Evolutionary conservation across 2,888 invertebrate species (phyloP).

Genomic region (Notocelia uddmanniana): DNA sequence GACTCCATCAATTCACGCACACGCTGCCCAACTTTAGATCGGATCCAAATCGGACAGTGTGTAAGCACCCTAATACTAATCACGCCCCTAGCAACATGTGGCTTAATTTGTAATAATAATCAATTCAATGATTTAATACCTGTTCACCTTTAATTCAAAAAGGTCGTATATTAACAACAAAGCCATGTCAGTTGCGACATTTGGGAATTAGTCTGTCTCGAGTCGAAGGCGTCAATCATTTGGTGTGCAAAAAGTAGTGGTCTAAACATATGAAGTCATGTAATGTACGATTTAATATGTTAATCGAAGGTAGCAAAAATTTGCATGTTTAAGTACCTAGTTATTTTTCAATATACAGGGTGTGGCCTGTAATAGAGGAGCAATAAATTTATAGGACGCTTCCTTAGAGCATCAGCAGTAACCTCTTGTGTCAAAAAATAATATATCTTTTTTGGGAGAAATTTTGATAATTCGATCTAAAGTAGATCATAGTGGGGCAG

Average conservation of each 20-base stretch:
- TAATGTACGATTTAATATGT: slow-evolving; percentile 6
- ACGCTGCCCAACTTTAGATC: not conserved
- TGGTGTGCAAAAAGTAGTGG: slow-evolving; percentile 14
- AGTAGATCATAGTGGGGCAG: too few species aligned
- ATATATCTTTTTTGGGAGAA: too few species aligned
- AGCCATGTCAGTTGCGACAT: not conserved
- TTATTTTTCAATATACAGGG: not conserved
- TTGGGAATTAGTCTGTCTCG: not conserved
- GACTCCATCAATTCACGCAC: not conserved
- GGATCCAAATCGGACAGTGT: not conserved
- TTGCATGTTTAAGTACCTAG: not conserved
- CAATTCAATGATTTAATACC: slow-evolving; percentile 29
- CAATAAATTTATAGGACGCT: too few species aligned
- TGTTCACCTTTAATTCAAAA: not conserved
- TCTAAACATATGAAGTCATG: slow-evolving; percentile 13
- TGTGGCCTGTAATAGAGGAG: too few species aligned
- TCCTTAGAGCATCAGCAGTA: too few species aligned
- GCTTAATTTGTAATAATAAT: slow-evolving; percentile 21
- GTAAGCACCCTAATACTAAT: not conserved
- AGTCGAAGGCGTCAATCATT: slow-evolving; percentile 33
- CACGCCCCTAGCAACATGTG: slow-evolving; percentile 10
- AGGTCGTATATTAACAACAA: not conserved
- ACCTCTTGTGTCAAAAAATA: too few species aligned
- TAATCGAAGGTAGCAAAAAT: slow-evolving; percentile 7
- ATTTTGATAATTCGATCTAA: too few species aligned